Evolutionary conservation across 2,113 vertebrate species (phyloP).

Genomic region (Gavialis gangeticus): DNA sequence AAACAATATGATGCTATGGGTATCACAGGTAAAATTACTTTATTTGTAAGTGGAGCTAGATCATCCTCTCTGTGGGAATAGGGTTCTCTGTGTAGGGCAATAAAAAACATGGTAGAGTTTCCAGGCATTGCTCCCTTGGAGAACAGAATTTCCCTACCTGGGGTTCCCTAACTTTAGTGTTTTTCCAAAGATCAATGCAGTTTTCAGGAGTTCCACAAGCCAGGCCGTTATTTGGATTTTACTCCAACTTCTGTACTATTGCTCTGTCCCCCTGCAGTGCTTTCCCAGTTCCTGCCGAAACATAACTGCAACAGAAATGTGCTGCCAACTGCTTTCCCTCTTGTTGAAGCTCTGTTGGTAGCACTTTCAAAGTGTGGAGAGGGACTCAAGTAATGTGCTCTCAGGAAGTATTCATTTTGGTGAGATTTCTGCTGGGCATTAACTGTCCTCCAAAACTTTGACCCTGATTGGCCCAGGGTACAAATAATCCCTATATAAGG

Average conservation of each 20-base stretch:
- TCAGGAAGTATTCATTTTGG: too few relatives aligned
- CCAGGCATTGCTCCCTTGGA: not conserved
- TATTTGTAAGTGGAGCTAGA: not conserved
- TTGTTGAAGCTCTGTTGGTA: not conserved
- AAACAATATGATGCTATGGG: not conserved
- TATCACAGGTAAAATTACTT: not conserved
- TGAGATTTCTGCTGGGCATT: not conserved
- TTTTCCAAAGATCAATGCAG: not conserved
- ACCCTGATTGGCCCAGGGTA: not conserved
- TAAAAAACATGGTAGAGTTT: not conserved
- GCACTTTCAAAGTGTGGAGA: not conserved
- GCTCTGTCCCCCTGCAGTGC: not conserved
- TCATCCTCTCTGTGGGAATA: not conserved
- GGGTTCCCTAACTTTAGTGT: not conserved
- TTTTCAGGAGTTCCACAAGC: not conserved
- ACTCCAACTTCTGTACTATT: rapidly evolving
- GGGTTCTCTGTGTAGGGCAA: not conserved
- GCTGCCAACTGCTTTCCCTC: not conserved
- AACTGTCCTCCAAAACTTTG: not conserved
- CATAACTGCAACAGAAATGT: not conserved
- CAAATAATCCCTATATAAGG: not conserved
- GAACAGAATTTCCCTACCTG: not conserved
- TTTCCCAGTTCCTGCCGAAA: not conserved
- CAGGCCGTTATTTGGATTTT: not conserved
- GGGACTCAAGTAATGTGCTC: not conserved